These are phyloP conservation scores for Eugnorisma glareosa DNA, from an alignment of 2,888 invertebrate species.

Conservation along the genomic window DNA sequence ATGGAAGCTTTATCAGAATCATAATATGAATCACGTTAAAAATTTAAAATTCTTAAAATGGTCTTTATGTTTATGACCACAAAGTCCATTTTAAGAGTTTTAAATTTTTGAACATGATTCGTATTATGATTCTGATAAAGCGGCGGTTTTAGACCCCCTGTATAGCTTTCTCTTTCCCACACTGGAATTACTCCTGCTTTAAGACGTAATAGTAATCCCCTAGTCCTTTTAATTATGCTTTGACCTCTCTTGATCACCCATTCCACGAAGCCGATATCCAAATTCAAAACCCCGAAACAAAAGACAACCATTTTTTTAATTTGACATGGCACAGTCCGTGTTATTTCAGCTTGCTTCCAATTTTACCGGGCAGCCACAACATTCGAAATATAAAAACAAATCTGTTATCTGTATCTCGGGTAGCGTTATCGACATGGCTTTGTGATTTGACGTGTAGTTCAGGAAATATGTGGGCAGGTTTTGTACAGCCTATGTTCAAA, in stretches of 20 bases:
- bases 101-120: too few relatives aligned
- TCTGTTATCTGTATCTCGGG: conserved; percentile 25
- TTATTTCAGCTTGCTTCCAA: conserved; percentile 62
- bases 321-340: conserved; percentile 20
- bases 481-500: not conserved
- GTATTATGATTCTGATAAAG: too few relatives aligned
- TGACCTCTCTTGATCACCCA: not conserved
- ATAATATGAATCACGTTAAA: too few relatives aligned
- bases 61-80: too few relatives aligned
- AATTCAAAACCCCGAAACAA: conserved; percentile 32
- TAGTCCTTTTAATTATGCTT: not conserved
- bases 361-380: conserved; percentile 63
- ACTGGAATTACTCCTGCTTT: too few relatives aligned
- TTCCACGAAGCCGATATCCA: not conserved
- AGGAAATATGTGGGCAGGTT: not conserved
- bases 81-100: too few relatives aligned
- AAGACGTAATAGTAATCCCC: too few relatives aligned
- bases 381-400: conserved; percentile 38
- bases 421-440: conserved; percentile 31
- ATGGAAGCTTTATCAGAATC: too few relatives aligned
- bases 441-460: conserved; percentile 20
- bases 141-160: too few relatives aligned
- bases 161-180: too few relatives aligned
- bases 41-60: too few relatives aligned
- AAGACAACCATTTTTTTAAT: conserved; percentile 15